phyloP scores from a whole-genome alignment of 1,140 invertebrate species.

The Euschistus heros region DNA sequence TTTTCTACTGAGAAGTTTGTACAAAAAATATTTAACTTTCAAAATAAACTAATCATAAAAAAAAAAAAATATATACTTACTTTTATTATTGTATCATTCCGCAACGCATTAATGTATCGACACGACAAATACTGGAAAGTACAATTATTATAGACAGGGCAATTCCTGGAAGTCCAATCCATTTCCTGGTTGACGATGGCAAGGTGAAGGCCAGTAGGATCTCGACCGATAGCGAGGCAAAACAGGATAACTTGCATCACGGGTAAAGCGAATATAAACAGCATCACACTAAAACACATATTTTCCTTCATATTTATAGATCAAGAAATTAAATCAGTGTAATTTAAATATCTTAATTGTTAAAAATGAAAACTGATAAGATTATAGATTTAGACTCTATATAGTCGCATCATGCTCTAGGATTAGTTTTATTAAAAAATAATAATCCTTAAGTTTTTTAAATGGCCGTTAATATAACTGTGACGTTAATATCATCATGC shows the following conservation, averaged over 20 bases:
- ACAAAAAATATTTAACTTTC: too few species aligned
- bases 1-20: too few species aligned
- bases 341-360: background rate
- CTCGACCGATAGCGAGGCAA: constrained; percentile 85
- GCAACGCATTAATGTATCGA: constrained; percentile 57
- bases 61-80: constrained; percentile 37
- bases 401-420: too few species aligned
- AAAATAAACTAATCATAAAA: too few species aligned
- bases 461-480: too few species aligned
- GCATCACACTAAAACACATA: constrained; percentile 55
- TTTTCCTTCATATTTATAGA: background rate
- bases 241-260: constrained; percentile 88
- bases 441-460: too few species aligned
- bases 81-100: constrained; percentile 47
- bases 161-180: constrained; percentile 39
- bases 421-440: too few species aligned
- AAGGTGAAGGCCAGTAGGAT: constrained; percentile 69
- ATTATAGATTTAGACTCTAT: too few species aligned
- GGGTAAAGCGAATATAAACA: constrained; percentile 84
- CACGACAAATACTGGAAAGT: constrained; percentile 60
- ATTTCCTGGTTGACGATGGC: constrained; percentile 79
- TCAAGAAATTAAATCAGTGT: too few species aligned
- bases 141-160: constrained; percentile 42
- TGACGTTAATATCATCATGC: too few species aligned
- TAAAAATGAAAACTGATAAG: too few species aligned